phyloP scores from a whole-genome alignment of 2,797 vertebrate genomes.

The Sebastes nivosus region DNA sequence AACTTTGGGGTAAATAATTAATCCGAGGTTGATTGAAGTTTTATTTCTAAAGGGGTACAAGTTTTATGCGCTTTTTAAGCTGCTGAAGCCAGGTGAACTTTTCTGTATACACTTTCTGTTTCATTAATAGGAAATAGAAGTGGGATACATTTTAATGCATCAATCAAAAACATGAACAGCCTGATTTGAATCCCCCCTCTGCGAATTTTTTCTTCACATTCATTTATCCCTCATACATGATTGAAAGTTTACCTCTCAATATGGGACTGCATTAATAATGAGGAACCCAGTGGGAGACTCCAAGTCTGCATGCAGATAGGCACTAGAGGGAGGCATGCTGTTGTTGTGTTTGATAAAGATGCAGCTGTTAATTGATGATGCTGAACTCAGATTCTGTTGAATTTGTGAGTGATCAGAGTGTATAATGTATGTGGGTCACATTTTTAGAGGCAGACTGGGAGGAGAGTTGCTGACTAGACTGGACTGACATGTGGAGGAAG shows the following conservation, averaged over 20 bases:
- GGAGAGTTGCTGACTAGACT: constrained; percentile 16
- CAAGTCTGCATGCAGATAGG: constrained; percentile 37
- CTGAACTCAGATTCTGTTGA: not conserved
- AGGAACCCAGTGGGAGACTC: not conserved
- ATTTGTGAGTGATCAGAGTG: not conserved
- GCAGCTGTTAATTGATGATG: constrained; percentile 45
- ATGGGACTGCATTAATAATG: not conserved
- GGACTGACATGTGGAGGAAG: constrained; percentile 4
- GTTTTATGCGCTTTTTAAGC: not conserved
- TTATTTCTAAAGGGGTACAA: not conserved
- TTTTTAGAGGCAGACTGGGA: constrained; percentile 8
- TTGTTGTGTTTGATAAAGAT: constrained; percentile 49
- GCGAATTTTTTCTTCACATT: not conserved
- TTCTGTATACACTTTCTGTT: not conserved
- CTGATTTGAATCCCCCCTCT: not conserved
- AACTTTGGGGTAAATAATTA: constrained; percentile 3
- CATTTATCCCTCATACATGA: not conserved
- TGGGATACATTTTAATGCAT: not conserved
- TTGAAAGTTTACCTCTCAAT: not conserved
- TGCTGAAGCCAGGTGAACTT: not conserved
- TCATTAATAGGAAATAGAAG: not conserved
- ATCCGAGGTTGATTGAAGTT: not conserved
- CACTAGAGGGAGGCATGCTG: constrained; percentile 72
- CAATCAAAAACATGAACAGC: not conserved
- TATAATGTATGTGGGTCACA: constrained; percentile 20